phyloP scores from a whole-genome alignment of 2,113 vertebrate species.

The Desmodus rotundus region DNA sequence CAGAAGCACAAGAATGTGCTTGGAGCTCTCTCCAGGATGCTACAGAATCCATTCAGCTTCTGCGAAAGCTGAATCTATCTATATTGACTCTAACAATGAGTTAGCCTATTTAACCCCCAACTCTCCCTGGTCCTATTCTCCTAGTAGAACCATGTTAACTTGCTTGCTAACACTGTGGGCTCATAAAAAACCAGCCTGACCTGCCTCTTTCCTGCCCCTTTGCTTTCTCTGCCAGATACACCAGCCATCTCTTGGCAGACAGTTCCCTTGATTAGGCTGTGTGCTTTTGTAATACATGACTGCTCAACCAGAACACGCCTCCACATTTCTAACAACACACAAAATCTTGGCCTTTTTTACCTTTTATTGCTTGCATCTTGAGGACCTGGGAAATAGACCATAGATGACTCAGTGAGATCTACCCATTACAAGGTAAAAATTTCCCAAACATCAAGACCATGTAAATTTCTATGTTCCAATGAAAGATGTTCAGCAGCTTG shows the following conservation, averaged over 20 bases:
- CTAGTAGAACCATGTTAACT: background rate
- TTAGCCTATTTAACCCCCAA: background rate
- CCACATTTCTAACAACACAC: background rate
- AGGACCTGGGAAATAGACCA: background rate
- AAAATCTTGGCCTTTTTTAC: background rate
- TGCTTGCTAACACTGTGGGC: background rate
- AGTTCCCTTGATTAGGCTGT: background rate
- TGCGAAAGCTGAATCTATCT: background rate
- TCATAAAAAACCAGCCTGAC: background rate
- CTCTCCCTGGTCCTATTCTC: background rate
- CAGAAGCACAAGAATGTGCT: background rate
- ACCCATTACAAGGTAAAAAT: background rate
- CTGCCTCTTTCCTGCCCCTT: background rate
- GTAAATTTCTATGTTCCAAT: background rate
- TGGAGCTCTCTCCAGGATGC: conserved; percentile 48
- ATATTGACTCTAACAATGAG: background rate
- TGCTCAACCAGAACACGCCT: background rate
- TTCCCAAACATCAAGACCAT: background rate
- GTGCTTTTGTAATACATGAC: background rate
- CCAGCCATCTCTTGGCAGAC: background rate
- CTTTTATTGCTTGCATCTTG: background rate
- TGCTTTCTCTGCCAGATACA: background rate
- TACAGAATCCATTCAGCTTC: background rate
- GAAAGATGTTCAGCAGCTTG: background rate
- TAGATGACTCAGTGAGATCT: background rate